These are phyloP conservation scores for Colistium nudipinnis DNA, from an alignment of 2,113 vertebrate species.

Conservation along the genomic window DNA sequence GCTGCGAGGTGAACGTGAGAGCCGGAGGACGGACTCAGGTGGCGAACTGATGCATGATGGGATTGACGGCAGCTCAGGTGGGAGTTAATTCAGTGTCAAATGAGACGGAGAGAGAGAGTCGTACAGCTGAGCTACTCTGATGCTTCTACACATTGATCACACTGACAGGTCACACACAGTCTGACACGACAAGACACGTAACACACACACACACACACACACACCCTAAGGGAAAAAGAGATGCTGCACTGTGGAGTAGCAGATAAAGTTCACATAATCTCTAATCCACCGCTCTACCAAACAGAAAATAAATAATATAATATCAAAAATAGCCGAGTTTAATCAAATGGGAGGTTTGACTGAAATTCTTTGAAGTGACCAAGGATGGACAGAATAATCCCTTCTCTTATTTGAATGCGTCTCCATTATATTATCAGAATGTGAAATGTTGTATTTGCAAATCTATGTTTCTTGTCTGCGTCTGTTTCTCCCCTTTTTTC, in stretches of 20 bases:
- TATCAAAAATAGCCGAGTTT: conserved; percentile 5
- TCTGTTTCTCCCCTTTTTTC: too few species aligned
- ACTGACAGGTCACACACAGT: conserved; percentile 54
- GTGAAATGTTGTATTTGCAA: too few species aligned
- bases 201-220: background rate
- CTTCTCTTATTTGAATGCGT: background rate
- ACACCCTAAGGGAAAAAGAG: background rate
- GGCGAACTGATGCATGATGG: conserved; percentile 74
- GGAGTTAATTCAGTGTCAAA: conserved; percentile 81
- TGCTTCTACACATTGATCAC: conserved; percentile 58
- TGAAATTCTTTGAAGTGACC: conserved; percentile 5
- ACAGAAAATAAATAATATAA: too few species aligned
- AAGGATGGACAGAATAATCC: conserved; percentile 27
- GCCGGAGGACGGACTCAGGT: conserved; percentile 62
- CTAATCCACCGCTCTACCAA: conserved; percentile 53
- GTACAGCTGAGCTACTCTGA: conserved; percentile 61
- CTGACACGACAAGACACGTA: background rate
- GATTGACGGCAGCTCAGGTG: conserved; percentile 76
- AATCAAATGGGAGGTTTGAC: background rate
- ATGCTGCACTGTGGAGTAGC: too few species aligned
- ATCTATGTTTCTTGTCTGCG: too few species aligned
- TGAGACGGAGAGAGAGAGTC: conserved; percentile 64
- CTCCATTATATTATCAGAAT: conserved; percentile 2
- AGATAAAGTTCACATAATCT: conserved; percentile 39
- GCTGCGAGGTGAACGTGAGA: conserved; percentile 34